Base-by-base conservation (phyloP, 2,113 vertebrate genomes). In the Amphilophus citrinellus region DNA sequence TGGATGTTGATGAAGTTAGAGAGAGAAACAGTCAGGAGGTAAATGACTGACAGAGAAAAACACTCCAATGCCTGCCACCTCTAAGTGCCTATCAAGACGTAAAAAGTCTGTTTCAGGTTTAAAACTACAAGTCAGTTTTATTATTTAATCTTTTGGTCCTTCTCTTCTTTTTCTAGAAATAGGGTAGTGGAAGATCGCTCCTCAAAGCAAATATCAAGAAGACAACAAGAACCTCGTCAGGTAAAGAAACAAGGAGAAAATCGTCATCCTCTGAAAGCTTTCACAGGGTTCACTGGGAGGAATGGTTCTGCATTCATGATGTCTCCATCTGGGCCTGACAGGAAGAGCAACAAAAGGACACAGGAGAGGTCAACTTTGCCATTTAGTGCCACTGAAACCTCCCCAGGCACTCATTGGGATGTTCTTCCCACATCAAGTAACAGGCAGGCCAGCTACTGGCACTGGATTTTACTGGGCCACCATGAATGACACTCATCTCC, bases 1-100 rank as follows among this genome's bases (percentile, higher is more conserved):
- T 87, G 89, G 88, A 87, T 15, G 75, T 5, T 66, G 84, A 86
- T 78, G 65, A 83, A 80, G 79, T 53, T 75, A 79, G 24, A 53
- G 0, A 71, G 0, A 71, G 37, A 39, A 39, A 39, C 37, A 39
- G 37, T 39, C 37, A 39, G 37, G 37, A 39, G 8, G 37, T 39
- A 10, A 39, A 39, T 39, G 37, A 39, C 37, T 39, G 37, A 39
- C 37, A 39, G 37, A 39, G 8, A 10, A 39, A 39, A 47, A 39
- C 37, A 39, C 37, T 35, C 7, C 3, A 39, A 39, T 39, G 37
- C 2, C 37, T 8, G 37, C 37, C 8, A 39, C 8, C 37, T 39
- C 37, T 39, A 10, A 39, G 9, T 39, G 37, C 8, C 37, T 39
- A 39, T 35, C 35, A 35, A 35, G 35, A 35, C 1, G 35, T 7